These are phyloP conservation scores for Acropternis orthonyx DNA, from an alignment of 2,797 vertebrate species.

Conservation along the genomic window DNA sequence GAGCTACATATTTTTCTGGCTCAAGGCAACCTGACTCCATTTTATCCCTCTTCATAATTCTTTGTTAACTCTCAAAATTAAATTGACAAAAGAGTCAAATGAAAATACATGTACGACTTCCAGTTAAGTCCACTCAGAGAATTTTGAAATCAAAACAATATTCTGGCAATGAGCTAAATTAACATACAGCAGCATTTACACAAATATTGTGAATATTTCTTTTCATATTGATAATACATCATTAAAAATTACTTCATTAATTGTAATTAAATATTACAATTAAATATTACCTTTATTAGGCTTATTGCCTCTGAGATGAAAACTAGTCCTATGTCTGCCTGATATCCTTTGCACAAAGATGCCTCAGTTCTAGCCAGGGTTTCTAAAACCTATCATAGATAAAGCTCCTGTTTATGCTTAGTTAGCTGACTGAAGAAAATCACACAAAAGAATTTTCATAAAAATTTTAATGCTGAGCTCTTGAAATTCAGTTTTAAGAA, in stretches of 20 bases:
- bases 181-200: not conserved
- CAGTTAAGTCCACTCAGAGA: not conserved
- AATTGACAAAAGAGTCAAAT: not conserved
- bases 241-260: not conserved
- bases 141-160: not conserved
- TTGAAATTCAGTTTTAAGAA: not conserved
- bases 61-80: not conserved
- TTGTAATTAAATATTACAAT: not conserved
- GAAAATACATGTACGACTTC: not conserved
- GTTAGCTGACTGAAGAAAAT: not conserved
- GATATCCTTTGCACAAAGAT: not conserved
- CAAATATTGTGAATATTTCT: not conserved
- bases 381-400: not conserved
- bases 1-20: not conserved
- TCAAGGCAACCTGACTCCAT: not conserved
- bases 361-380: not conserved
- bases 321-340: not conserved
- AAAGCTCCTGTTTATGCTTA: not conserved
- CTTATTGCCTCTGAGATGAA: not conserved
- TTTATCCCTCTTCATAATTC: not conserved
- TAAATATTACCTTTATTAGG: not conserved
- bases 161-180: not conserved
- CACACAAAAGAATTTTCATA: not conserved
- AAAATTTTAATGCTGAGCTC: not conserved
- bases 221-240: not conserved